Percentiles rank a stretch among this genome's conserved stretches.
These are phyloP conservation scores for Pelecanus crispus DNA, from an alignment of 2,113 vertebrate genomes.

Conservation along the genomic window DNA sequence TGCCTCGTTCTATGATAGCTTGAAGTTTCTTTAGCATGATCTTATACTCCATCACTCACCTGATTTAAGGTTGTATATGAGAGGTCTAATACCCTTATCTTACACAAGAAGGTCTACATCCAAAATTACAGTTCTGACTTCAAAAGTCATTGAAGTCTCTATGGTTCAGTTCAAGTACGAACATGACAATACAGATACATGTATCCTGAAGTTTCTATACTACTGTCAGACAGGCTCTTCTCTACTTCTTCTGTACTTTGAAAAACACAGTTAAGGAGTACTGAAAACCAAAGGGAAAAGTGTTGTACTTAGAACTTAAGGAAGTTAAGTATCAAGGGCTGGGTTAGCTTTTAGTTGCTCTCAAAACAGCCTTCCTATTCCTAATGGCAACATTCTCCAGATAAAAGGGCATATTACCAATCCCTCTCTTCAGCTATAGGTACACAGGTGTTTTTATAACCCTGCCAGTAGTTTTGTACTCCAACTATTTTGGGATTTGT, in stretches of 20 bases:
- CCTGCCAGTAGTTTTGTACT: background rate
- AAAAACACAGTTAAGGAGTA: background rate
- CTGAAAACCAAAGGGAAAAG: background rate
- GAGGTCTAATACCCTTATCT: background rate
- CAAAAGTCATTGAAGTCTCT: background rate
- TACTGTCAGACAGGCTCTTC: background rate
- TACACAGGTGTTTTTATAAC: background rate
- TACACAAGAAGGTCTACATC: background rate
- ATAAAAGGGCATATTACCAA: background rate
- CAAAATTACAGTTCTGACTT: background rate
- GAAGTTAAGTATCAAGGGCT: background rate
- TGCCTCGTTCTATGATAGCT: accelerated
- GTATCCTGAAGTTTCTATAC: background rate
- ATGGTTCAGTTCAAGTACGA: background rate
- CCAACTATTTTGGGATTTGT: background rate
- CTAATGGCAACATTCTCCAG: background rate
- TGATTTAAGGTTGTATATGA: background rate
- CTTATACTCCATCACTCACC: background rate
- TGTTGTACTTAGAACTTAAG: background rate
- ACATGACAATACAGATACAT: background rate
- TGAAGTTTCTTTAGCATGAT: background rate
- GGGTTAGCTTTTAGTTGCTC: background rate
- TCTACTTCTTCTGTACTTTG: background rate
- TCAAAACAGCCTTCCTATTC: background rate
- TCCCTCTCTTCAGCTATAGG: accelerated